Evolutionary conservation across 2,797 vertebrate species (phyloP), one percentile per base, ranked within the genome.

Genomic region (Basileuterus tristriatus): DNA sequence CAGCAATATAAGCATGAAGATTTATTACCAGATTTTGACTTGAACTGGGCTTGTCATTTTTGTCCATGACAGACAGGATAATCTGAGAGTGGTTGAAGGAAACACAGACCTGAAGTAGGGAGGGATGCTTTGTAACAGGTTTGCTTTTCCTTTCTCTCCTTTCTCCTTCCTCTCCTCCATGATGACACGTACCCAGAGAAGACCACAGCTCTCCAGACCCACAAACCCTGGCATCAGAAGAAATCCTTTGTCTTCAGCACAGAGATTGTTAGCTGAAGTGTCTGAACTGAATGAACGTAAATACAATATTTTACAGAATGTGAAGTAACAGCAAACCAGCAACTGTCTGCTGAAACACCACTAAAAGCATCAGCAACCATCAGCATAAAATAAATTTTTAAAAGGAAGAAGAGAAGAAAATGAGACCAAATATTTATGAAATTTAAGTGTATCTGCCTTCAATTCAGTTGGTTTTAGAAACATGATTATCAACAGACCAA

Each of bases 1-100:
- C 52, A 89, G 78, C 30, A 78, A n/a, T 9, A 46, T 34, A 80
- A 92, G 37, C 46, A 94, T 32, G 36, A 41, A 71, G 50, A 83
- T 95, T 68, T 71, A 88, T 56, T 80, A 52, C 15, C 26, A 95
- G 76, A 41, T 91, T 95, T 87, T 93, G 22, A 55, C 60, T 44
- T 76, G 70, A 93, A 77, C 17, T 29, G 64, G 30, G 12, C 12
- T 92, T 82, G 76, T 39, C 63, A 81, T 24, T 93, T 56, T 83
- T 34, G 34, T 44, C 41, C 34, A 56, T n/a, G 69, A 78, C 44
- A 87, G 26, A 78, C 49, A 79, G 77, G 22, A 88, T 12, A n/a
- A 68, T 56, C 39, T 69, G 72, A 55, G 72, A 89, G 64, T 7
- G 19, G 37, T 1, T 44, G 34, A 72, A 91, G 19, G 50, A 83